Percentiles rank a stretch among this genome's conserved stretches.
Evolutionary conservation across 1,140 invertebrate genomes (phyloP).

Genomic region (Halotydeus destructor): DNA sequence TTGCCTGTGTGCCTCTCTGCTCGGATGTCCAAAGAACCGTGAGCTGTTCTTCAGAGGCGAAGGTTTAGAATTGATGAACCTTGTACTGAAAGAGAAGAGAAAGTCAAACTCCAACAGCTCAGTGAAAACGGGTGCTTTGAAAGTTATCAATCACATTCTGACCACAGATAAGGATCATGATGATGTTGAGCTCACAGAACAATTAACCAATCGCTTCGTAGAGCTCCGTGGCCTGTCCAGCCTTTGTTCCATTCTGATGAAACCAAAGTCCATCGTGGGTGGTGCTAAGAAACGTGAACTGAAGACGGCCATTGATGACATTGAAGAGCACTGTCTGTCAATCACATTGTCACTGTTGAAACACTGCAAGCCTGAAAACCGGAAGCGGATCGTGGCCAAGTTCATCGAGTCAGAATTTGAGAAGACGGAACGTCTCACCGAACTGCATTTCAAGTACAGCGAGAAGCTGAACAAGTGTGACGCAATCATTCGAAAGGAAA

Average conservation of each 20-base stretch:
- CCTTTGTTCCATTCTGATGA: conserved; percentile 97
- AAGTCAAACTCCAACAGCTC: conserved; percentile 26
- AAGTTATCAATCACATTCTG: conserved; percentile 89
- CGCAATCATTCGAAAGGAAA: conserved; percentile 40
- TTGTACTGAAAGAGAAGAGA: conserved; percentile 79
- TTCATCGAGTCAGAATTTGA: conserved; percentile 97
- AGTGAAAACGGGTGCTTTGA: conserved; percentile 88
- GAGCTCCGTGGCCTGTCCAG: conserved; percentile 90
- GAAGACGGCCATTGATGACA: conserved; percentile 11
- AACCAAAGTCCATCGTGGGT: conserved; percentile 35
- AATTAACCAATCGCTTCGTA: conserved; percentile 79
- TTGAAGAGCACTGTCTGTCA: conserved; percentile 42
- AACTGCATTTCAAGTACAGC: conserved; percentile 92
- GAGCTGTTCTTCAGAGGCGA: conserved; percentile 81
- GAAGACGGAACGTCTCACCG: conserved; percentile 86
- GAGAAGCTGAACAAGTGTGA: conserved; percentile 79
- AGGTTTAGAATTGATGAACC: conserved; percentile 82
- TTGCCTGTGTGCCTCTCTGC: conserved; percentile 74
- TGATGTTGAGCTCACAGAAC: conserved; percentile 29
- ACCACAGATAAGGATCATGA: conserved; percentile 74
- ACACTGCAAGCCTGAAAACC: conserved; percentile 69
- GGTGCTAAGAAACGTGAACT: conserved; percentile 53
- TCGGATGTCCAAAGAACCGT: conserved; percentile 55
- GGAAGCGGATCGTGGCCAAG: conserved; percentile 74
- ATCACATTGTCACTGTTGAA: conserved; percentile 81